Evolutionary conservation across 2,888 invertebrate species (phyloP), one percentile per base, ranked within the genome.

Genomic region (Seladonia tumulorum): DNA sequence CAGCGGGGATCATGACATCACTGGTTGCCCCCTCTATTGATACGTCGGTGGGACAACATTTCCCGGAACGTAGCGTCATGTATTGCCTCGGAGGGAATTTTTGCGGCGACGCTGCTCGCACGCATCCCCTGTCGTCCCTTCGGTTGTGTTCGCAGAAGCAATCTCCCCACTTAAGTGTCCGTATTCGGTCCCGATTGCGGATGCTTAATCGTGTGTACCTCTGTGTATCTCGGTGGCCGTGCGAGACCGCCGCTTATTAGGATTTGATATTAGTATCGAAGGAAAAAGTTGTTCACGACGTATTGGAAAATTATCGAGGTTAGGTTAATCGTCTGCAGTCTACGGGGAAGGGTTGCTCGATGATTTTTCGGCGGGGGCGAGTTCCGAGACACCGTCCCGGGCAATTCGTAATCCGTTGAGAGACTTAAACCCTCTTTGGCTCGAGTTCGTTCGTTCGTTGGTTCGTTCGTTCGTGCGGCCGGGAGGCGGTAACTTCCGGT

Each of bases 401-500:
- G 82, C 75, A 82, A 86, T 79, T 86, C 63, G 72, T 86, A 80
- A 75, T 82, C 88, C 91, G 87, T 76, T 45, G 81, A 91, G 88
- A 83, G 85, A 87, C 83, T 88, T 84, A 83, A 89, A 82, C 78
- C 60, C 83, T 66, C 86, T 79, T 74, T 53, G 39, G 80, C 66
- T 81, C 79, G 83, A 87, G 82, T 90, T 89, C 72, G 85, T 81
- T 87, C 85, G 74, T 66, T 25, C 77, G 87, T 86, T 47, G 16
- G 89, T 86, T 53, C 53, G 53, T n/a, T 53, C 53, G 53, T n/a
- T 53, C 53, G 53, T 53, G 53, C 79, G 85, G 77, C 72, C 80
- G 79, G 79, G 78, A 83, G 83, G 81, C 81, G 82, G 88, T 90
- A 94, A 94, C 93, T 94, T 94, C 92, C 93, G 93, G 93, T 94